phyloP scores from a whole-genome alignment of 2,797 vertebrate species.

The Liasis olivaceus region DNA sequence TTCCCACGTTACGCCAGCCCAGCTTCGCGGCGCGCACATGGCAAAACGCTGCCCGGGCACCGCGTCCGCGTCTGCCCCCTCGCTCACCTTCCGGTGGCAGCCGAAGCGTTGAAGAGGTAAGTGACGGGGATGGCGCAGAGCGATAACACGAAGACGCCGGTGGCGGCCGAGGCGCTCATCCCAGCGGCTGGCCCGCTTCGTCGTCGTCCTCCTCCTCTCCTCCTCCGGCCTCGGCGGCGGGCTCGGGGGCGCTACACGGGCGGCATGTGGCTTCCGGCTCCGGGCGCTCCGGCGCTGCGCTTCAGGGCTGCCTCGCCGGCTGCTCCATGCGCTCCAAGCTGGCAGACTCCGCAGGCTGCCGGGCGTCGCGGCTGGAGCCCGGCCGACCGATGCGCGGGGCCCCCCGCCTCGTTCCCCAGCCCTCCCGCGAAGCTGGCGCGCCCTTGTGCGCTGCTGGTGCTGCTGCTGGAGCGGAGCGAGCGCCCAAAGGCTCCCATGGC shows the following conservation, averaged over 20 bases:
- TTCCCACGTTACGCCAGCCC: neutral
- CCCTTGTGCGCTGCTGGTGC: neutral
- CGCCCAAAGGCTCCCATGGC: neutral
- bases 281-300: neutral
- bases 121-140: constrained; percentile 88
- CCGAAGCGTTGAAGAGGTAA: constrained; percentile 84
- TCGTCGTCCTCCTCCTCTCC: neutral
- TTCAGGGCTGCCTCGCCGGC: neutral
- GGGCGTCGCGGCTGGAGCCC: neutral
- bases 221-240: neutral
- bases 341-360: neutral
- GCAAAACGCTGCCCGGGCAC: too few relatives aligned
- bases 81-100: constrained; percentile 82
- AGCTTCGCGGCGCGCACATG: neutral
- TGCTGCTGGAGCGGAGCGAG: neutral
- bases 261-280: neutral
- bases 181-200: constrained; percentile 46
- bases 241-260: neutral
- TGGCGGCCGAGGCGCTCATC: constrained; percentile 89
- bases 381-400: neutral
- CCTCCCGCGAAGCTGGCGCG: neutral
- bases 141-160: constrained; percentile 88
- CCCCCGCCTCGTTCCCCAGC: neutral
- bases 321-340: neutral
- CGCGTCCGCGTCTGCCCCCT: neutral